These are phyloP conservation scores for Daktulosphaira vitifoliae DNA, from an alignment of 1,140 invertebrate genomes.

Conservation along the genomic window DNA sequence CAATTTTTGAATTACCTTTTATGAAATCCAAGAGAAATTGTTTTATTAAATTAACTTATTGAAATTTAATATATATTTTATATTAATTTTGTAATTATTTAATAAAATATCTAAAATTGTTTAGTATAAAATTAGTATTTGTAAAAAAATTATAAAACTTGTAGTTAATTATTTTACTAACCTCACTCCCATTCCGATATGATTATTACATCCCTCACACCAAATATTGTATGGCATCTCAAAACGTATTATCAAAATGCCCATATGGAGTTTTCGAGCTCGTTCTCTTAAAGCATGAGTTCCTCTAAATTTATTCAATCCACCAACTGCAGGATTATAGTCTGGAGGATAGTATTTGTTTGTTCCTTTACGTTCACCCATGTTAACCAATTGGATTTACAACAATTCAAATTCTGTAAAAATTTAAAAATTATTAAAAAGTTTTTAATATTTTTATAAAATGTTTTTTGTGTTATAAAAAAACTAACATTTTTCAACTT, in stretches of 20 bases:
- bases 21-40: too few species aligned
- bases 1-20: too few species aligned
- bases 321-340: slow-evolving; percentile 87
- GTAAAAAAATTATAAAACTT: too few species aligned
- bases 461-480: too few species aligned
- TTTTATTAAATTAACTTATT: too few species aligned
- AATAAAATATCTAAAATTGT: slow-evolving; percentile 4
- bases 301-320: slow-evolving; percentile 87
- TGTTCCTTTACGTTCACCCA: slow-evolving; percentile 97
- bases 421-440: too few species aligned
- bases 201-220: slow-evolving; percentile 96
- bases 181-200: slow-evolving; percentile 97
- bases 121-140: too few species aligned
- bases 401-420: too few species aligned
- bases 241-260: slow-evolving; percentile 97
- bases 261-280: slow-evolving; percentile 86
- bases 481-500: too few species aligned
- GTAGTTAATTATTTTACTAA: too few species aligned
- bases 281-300: slow-evolving; percentile 93
- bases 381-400: slow-evolving; percentile 40
- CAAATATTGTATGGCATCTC: slow-evolving; percentile 99
- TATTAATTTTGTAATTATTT: background rate
- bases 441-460: too few species aligned
- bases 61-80: too few species aligned
- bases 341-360: slow-evolving; percentile 99